Percentiles rank a stretch among this genome's conserved stretches.
These are phyloP conservation scores for Cyclophora albipunctata DNA, from an alignment of 2,888 invertebrate species.

Conservation along the genomic window DNA sequence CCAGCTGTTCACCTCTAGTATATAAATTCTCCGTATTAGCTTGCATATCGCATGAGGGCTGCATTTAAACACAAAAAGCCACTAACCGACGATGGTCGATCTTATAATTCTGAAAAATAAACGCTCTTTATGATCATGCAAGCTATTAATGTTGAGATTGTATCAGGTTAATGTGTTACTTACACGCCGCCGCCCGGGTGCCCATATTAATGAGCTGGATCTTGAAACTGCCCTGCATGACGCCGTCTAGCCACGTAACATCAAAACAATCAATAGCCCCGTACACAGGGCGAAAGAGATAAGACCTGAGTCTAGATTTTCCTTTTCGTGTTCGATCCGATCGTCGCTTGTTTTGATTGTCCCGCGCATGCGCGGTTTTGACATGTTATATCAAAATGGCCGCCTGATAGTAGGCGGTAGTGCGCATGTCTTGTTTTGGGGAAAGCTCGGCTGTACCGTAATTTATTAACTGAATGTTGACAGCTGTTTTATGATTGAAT, in stretches of 20 bases:
- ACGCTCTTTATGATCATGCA: slow-evolving; percentile 64
- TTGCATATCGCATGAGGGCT: slow-evolving; percentile 55
- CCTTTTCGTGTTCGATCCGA: slow-evolving; percentile 57
- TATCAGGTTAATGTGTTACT: slow-evolving; percentile 53
- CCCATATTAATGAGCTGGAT: slow-evolving; percentile 89
- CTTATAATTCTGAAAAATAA: slow-evolving; percentile 68
- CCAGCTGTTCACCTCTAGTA: slow-evolving; percentile 63
- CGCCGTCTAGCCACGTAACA: slow-evolving; percentile 40
- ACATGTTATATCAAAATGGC: slow-evolving; percentile 9
- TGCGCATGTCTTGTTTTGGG: slow-evolving; percentile 10
- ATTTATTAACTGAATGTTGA: too few relatives aligned
- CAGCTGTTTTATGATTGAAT: too few relatives aligned
- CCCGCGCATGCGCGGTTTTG: slow-evolving; percentile 28
- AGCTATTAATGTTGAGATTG: slow-evolving; percentile 25
- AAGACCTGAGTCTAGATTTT: slow-evolving; percentile 65
- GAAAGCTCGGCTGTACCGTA: background rate
- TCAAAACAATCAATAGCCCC: slow-evolving; percentile 49
- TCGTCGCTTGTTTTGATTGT: slow-evolving; percentile 25
- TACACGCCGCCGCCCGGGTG: slow-evolving; percentile 94
- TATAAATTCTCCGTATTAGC: slow-evolving; percentile 57
- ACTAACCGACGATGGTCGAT: slow-evolving; percentile 55
- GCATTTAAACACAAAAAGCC: slow-evolving; percentile 69
- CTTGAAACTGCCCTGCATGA: slow-evolving; percentile 81
- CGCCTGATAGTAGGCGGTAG: background rate
- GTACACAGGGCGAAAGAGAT: slow-evolving; percentile 58